These are phyloP conservation scores for Grantiella picta DNA, from an alignment of 2,113 vertebrate species.

Conservation along the genomic window DNA sequence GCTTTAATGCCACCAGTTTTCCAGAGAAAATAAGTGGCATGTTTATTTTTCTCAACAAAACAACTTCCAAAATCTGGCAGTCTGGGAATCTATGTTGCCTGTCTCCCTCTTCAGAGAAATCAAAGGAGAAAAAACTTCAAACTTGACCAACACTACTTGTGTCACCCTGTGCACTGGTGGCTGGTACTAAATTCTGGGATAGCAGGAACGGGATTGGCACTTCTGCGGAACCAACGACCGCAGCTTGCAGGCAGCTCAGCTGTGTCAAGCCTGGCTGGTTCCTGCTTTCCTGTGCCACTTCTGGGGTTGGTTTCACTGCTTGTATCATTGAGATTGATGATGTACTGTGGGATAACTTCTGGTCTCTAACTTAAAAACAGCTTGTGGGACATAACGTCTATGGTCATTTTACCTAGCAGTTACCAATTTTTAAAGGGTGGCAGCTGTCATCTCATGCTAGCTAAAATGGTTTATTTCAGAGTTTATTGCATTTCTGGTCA, in stretches of 20 bases:
- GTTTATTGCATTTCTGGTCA: not conserved
- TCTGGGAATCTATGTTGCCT: not conserved
- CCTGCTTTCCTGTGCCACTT: not conserved
- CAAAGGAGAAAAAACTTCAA: not conserved
- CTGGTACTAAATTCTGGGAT: not conserved
- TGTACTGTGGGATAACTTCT: not conserved
- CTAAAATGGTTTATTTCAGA: not conserved
- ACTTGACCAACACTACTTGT: rapidly evolving
- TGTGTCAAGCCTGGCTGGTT: not conserved
- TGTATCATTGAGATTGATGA: not conserved
- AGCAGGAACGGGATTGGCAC: not conserved
- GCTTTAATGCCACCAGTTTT: not conserved
- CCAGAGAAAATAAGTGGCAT: not conserved
- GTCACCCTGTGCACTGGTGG: not conserved
- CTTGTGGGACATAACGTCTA: not conserved
- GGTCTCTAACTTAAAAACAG: not conserved
- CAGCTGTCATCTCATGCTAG: not conserved
- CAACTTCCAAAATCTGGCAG: not conserved
- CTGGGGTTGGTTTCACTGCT: not conserved
- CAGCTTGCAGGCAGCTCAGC: not conserved
- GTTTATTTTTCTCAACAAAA: not conserved
- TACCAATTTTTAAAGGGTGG: not conserved
- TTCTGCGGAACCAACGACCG: rapidly evolving
- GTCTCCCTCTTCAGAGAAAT: not conserved
- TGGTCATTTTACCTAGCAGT: not conserved